phyloP scores from a whole-genome alignment of 2,797 vertebrate genomes.

The Spinus olivaceus region DNA sequence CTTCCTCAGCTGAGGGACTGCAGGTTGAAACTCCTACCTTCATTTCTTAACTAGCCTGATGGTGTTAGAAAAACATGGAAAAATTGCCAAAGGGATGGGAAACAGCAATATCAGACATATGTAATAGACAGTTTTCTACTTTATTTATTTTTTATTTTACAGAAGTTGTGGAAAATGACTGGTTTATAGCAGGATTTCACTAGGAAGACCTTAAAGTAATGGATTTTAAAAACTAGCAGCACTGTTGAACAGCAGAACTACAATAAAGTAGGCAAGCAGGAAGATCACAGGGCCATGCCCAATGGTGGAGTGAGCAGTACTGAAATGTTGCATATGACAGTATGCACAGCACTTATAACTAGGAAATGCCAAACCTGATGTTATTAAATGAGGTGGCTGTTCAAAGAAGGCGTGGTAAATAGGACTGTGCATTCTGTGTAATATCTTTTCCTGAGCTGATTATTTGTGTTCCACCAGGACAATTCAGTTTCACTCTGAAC shows the following conservation, averaged over 20 bases:
- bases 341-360: neutral
- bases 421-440: neutral
- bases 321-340: neutral
- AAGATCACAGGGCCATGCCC: neutral
- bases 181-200: neutral
- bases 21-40: neutral
- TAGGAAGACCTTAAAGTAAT: neutral
- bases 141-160: neutral
- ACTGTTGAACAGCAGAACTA: neutral
- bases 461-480: neutral
- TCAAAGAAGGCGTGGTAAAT: neutral
- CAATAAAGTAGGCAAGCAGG: neutral
- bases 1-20: neutral
- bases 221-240: neutral
- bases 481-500: neutral
- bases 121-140: neutral
- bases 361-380: neutral
- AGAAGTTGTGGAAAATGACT: neutral
- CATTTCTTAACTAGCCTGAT: neutral
- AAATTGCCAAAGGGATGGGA: neutral
- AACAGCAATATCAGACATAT: neutral
- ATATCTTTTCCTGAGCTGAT: neutral
- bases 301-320: neutral
- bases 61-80: neutral
- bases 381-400: neutral